Evolutionary conservation across 2,113 vertebrate species (phyloP).

Genomic region (Cettia cetti): DNA sequence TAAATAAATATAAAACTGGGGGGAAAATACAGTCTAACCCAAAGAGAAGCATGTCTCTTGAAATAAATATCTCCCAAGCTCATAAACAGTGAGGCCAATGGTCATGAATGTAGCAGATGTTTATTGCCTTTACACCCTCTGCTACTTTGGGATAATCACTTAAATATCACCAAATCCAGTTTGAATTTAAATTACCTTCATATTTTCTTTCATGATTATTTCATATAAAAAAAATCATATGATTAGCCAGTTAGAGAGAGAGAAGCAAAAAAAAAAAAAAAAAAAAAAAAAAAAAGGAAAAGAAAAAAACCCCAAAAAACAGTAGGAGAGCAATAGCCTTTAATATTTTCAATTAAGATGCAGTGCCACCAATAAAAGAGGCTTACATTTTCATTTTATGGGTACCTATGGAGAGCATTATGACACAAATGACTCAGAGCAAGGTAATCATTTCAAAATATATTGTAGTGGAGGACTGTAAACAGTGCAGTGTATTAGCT

Average conservation of each 20-base stretch:
- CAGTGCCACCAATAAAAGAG: slow-evolving; percentile 78
- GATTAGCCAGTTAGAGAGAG: slow-evolving; percentile 70
- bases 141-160: slow-evolving; percentile 74
- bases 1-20: slow-evolving; percentile 5
- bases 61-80: slow-evolving; percentile 68
- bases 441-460: slow-evolving; percentile 81
- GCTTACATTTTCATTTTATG: slow-evolving; percentile 81
- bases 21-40: background rate
- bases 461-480: slow-evolving; percentile 74
- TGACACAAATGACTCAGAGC: slow-evolving; percentile 79
- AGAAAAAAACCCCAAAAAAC: background rate
- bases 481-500: slow-evolving; percentile 73
- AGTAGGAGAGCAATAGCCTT: slow-evolving; percentile 74
- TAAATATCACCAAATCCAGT: slow-evolving; percentile 71
- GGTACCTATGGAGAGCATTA: slow-evolving; percentile 80
- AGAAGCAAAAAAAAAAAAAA: background rate
- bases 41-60: slow-evolving; percentile 63
- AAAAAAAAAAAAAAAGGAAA: background rate
- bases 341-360: slow-evolving; percentile 84
- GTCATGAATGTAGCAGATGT: slow-evolving; percentile 73
- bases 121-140: slow-evolving; percentile 71
- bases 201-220: slow-evolving; percentile 76
- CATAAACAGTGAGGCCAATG: slow-evolving; percentile 69
- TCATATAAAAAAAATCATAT: slow-evolving; percentile 69
- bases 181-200: slow-evolving; percentile 77